These are phyloP conservation scores for Apodemia duryi DNA, from an alignment of 2,888 invertebrate species.

Conservation along the genomic window DNA sequence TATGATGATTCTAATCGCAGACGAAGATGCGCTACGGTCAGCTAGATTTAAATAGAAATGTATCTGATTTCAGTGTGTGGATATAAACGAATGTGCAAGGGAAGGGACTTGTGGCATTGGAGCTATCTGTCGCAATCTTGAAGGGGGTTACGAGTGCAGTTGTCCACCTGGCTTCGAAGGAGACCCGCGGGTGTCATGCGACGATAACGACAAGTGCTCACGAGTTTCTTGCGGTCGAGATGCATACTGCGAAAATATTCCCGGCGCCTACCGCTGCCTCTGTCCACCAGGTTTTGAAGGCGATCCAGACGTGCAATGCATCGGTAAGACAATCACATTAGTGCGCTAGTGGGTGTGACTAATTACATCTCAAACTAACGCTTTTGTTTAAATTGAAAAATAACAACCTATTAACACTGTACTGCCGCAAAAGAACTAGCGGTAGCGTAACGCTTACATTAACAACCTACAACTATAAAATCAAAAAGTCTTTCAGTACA, in stretches of 20 bases:
- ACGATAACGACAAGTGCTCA: conserved; percentile 87
- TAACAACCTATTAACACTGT: conserved; percentile 51
- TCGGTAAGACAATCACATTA: conserved; percentile 77
- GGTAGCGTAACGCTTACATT: conserved; percentile 74
- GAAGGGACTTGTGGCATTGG: conserved; percentile 86
- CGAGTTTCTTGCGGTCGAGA: conserved; percentile 87
- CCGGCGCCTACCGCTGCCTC: conserved; percentile 88
- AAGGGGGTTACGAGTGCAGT: conserved; percentile 90
- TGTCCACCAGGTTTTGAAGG: conserved; percentile 92
- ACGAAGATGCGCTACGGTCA: too few relatives aligned
- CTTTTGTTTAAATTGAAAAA: conserved; percentile 55
- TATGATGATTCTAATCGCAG: too few relatives aligned
- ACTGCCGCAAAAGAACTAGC: conserved; percentile 66
- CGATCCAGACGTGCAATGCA: conserved; percentile 86
- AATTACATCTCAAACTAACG: conserved; percentile 47
- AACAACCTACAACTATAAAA: conserved; percentile 36
- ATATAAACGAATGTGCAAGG: conserved; percentile 90
- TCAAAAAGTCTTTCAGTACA: conserved; percentile 19
- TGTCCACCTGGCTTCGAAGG: conserved; percentile 91
- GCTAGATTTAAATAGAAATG: conserved; percentile 4
- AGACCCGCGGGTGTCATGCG: conserved; percentile 86
- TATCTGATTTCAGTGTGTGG: conserved; percentile 81
- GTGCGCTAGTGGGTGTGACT: conserved; percentile 44
- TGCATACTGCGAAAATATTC: conserved; percentile 88
- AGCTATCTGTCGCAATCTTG: conserved; percentile 88